Evolutionary conservation across 2,797 vertebrate species (phyloP).

Genomic region (Aeoliscus strigatus): DNA sequence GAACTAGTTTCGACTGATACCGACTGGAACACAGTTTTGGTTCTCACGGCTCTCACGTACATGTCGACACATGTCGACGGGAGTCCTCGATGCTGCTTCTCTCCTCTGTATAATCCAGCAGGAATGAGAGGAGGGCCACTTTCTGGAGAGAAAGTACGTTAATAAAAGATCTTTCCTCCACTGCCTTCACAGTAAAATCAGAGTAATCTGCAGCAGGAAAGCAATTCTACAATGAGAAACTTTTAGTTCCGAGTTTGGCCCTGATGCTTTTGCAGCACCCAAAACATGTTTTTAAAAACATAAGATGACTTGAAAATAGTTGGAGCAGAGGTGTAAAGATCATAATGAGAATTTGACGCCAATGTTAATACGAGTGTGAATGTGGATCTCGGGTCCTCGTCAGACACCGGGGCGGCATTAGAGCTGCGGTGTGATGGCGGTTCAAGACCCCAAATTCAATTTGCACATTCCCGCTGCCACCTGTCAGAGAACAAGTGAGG

Average conservation of each 20-base stretch:
- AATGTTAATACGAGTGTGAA: constrained; percentile 26
- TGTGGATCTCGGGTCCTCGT: constrained; percentile 15
- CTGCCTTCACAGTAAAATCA: constrained; percentile 5
- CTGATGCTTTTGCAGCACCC: no score
- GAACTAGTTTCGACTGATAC: constrained; percentile 38
- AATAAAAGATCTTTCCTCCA: constrained; percentile 19
- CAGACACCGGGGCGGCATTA: constrained; percentile 27
- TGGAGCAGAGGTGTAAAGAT: constrained; percentile 26
- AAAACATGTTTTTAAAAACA: no score
- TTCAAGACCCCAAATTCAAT: constrained; percentile 56
- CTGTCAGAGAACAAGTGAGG: constrained; percentile 49
- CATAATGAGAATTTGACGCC: constrained; percentile 24
- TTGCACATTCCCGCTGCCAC: constrained; percentile 49
- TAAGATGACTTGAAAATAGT: not conserved
- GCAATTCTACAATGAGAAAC: no score
- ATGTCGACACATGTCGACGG: constrained; percentile 38
- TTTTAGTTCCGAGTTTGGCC: no score
- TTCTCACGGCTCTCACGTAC: constrained; percentile 31
- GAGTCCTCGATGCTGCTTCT: not conserved
- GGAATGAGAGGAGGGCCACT: constrained; percentile 33
- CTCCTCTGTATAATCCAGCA: constrained; percentile 15
- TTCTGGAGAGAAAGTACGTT: constrained; percentile 21
- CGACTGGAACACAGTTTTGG: constrained; percentile 18
- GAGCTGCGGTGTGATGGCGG: constrained; percentile 32
- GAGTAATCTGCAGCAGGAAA: constrained; percentile 3